Base-by-base conservation (phyloP, 2,888 invertebrate genomes). In the Campopleginae sp. region DNA sequence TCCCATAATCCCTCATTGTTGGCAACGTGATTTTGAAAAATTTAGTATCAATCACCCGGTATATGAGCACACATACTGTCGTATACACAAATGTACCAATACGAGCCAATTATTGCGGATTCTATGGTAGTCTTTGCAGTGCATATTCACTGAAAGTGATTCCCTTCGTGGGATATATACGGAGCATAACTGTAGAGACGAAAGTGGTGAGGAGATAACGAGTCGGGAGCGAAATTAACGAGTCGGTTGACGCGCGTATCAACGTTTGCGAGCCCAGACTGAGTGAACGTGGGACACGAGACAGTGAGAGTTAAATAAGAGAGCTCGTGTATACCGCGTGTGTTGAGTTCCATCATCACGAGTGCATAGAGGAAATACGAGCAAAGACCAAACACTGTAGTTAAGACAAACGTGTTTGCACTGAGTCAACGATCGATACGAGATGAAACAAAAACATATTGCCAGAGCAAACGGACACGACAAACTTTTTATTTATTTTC, bases 201-300 rank as follows among this genome's bases (percentile, higher is more conserved):
- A 31, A 44, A 12, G 68, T 48, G 54, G 38, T 71, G 72, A 75
- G 42, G 84, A 78, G 81, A 87, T 88, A 88, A 88, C 86, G 85
- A 88, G 83, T 87, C 88, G 89, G 87, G 88, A 90, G 88, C 87
- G 87, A 89, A 88, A 86, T 90, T 89, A 90, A 90, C 88, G 89
- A 90, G 87, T 87, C 84, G 86, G 82, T 84, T 83, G 85, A 86
- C 86, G 84, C 83, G 80, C 65, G 80, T 78, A 77, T 81, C 54
- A 85, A 46, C 19, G 72, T 72, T 58, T 38, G 72, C 46, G 72
- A 42, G 72, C 58, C 42, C 72, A 42, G 68, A 19, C 65, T 48
- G 23, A 76, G 48, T 48, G 63, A 76, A 76, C 75, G 75, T 76
- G 46, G 65, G 65, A 65, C 19, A 44, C 44, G 61, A 61, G 63